A percentile compares a stretch with the other conserved stretches of the same genome.
These are phyloP conservation scores for Poecilia wingei DNA, from an alignment of 2,797 vertebrate species.

Conservation along the genomic window DNA sequence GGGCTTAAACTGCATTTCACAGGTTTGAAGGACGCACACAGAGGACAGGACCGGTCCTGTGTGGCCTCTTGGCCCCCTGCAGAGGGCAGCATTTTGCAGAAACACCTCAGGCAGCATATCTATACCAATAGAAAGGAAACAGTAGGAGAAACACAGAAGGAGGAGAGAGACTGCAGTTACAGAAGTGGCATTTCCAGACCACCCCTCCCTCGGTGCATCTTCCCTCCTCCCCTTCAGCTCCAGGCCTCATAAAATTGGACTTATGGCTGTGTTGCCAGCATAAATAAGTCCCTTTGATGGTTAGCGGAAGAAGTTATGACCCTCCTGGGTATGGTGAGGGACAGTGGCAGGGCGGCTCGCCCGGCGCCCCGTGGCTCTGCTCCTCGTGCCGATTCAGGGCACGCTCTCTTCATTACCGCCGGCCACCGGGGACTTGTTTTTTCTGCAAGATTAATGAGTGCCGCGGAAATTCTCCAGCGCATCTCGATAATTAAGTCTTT, in stretches of 20 bases:
- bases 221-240: slow-evolving; percentile 83
- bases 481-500: slow-evolving; percentile 99
- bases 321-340: slow-evolving; percentile 95
- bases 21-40: slow-evolving; percentile 16
- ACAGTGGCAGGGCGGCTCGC: slow-evolving; percentile 93
- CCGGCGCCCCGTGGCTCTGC: slow-evolving; percentile 94
- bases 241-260: slow-evolving; percentile 97
- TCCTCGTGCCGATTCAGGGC: slow-evolving; percentile 98
- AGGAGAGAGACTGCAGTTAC: slow-evolving; percentile 56
- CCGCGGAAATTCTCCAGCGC: slow-evolving; percentile 99
- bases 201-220: slow-evolving; percentile 88
- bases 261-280: slow-evolving; percentile 96
- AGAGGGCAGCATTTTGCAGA: slow-evolving; percentile 71
- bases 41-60: slow-evolving; percentile 37
- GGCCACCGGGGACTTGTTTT: slow-evolving; percentile 98
- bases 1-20: slow-evolving; percentile 18
- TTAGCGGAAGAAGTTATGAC: slow-evolving; percentile 97
- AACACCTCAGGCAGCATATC: slow-evolving; percentile 76
- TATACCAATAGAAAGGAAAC: slow-evolving; percentile 83
- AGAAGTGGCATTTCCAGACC: slow-evolving; percentile 90
- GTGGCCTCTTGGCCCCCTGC: slow-evolving; percentile 55
- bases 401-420: slow-evolving; percentile 98
- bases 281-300: slow-evolving; percentile 99
- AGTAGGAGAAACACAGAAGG: slow-evolving; percentile 47
- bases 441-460: slow-evolving; percentile 99